Evolutionary conservation across 2,888 invertebrate species (phyloP), one percentile per base, ranked within the genome.

Genomic region (Ectropis crepuscularia): DNA sequence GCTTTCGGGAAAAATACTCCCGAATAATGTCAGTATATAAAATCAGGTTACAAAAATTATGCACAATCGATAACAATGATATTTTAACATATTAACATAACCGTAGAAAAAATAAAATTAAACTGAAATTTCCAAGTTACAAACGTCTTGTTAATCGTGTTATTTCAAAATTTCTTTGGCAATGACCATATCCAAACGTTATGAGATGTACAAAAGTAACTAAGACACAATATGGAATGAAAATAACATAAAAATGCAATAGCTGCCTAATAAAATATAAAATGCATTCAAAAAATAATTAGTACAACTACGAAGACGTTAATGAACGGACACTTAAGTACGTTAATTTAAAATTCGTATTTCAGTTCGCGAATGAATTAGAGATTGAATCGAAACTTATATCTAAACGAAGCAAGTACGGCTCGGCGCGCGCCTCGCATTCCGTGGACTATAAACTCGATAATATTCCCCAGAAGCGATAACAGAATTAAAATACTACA

Each of bases 231-330:
- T 77, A 86, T 87, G 87, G 88, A 90, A 90, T 88, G 88, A 87
- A 82, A 79, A 78, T 85, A 80, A 83, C 76, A 80, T 64, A 86
- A 82, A 80, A 84, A 84, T 84, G 86, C 85, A 82, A 85, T 88
- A 91, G 92, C 92, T 92, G 92, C 91, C 83, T 89, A 82, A 83
- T 82, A 78, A 82, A 83, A 82, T 82, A 85, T 80, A 82, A 85
- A 90, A 90, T 88, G 88, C 87, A 87, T 87, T 83, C 82, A 87
- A 90, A 88, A 89, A 88, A 87, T 87, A 87, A 90, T 89, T 85
- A 87, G 85, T 87, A 85, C 73, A 77, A 79, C 84, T 85, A 89
- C 78, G 79, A 85, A 80, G 80, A 81, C 83, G 63, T 65, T 62
- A 66, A 57, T 67, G 66, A 63, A 66, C 70, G 68, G 63, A 69